Percentiles rank a stretch among this genome's conserved stretches.
phyloP scores from a whole-genome alignment of 37 sponge, comb jelly and placozoan species.

The Bolinopsis microptera region DNA sequence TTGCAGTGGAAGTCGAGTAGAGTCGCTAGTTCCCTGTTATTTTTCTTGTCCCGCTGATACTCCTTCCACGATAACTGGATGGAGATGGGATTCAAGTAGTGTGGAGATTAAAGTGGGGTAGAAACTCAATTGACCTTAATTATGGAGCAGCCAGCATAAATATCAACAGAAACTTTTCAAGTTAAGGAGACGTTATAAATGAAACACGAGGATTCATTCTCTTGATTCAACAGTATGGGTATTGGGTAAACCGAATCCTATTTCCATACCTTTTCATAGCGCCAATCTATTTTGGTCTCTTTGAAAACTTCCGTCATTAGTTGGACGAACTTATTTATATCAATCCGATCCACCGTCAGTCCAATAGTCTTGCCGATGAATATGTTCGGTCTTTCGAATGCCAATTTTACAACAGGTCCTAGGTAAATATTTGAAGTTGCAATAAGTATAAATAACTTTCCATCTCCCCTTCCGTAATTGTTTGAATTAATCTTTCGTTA shows the following conservation, averaged over 20 bases:
- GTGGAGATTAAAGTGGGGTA: no score
- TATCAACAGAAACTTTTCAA: no score
- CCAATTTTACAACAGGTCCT: slow-evolving; percentile 17
- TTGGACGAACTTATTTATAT: not conserved
- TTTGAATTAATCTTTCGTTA: no score
- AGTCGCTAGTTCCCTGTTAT: slow-evolving; percentile 27
- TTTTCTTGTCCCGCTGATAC: slow-evolving; percentile 29
- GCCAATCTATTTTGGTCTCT: not conserved
- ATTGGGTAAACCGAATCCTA: no score
- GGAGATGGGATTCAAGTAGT: not conserved
- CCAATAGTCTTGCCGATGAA: slow-evolving; percentile 14
- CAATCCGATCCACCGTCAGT: not conserved
- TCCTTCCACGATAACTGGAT: not conserved
- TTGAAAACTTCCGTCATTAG: not conserved
- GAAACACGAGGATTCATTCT: no score
- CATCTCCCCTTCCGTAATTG: no score
- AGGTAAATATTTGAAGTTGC: not conserved
- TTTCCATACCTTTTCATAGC: not conserved
- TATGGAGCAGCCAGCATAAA: no score
- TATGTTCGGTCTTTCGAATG: slow-evolving; percentile 12
- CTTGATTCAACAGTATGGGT: no score
- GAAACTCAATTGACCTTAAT: no score
- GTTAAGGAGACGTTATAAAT: no score
- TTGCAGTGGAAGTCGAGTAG: slow-evolving; percentile 40
- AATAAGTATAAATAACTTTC: no score